Base-by-base conservation (phyloP, 1,140 invertebrate species). In the Luehdorfia chinensis region DNA sequence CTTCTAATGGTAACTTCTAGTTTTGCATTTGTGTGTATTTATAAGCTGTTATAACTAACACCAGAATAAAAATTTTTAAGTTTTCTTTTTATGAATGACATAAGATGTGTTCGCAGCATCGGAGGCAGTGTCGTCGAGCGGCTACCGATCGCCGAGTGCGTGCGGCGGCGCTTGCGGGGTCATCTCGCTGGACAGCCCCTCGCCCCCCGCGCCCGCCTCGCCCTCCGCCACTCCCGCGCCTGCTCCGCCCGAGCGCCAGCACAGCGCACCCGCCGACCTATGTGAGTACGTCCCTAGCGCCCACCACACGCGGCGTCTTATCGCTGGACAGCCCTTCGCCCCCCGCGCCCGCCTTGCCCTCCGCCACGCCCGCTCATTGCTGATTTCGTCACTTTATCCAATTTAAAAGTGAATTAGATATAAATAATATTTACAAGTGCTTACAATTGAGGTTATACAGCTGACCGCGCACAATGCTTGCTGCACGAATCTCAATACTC, bases 241-340 rank as follows among this genome's bases (percentile, higher is more conserved):
- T 31, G 13, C 31, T 11, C 44, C 31, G 50, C 25, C 61, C 37
- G 41, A 50, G 45, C 41, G 51, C 53, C 37, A 59, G 11, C 36
- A 36, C 11, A 12, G 14, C 37, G 13, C 47, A n/a, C 25, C 37
- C 32, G 21, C 47, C 9, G 49, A 59, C 4, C 45, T 54, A 19
- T 65, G 61, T 60, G 12, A 56, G 58, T 55, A 53, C n/a, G n/a
- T n/a, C n/a, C n/a, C n/a, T n/a, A n/a, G n/a, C n/a, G n/a, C n/a
- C n/a, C n/a, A 39, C 34, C 55, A 56, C 37, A 62, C 47, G 79
- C 30, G 73, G 67, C 11, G 84, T 90, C 13, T 90, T 90, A 57
- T 88, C 88, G 15, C 75, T 90, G 58, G 89, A 90, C 69, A 89
- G 88, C 59, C 89, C 90, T 2, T 90, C 89, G 2, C 89, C 89